Evolutionary conservation across 2,888 invertebrate species (phyloP), one percentile per base, ranked within the genome.

Genomic region (Lasioglossum lativentre): DNA sequence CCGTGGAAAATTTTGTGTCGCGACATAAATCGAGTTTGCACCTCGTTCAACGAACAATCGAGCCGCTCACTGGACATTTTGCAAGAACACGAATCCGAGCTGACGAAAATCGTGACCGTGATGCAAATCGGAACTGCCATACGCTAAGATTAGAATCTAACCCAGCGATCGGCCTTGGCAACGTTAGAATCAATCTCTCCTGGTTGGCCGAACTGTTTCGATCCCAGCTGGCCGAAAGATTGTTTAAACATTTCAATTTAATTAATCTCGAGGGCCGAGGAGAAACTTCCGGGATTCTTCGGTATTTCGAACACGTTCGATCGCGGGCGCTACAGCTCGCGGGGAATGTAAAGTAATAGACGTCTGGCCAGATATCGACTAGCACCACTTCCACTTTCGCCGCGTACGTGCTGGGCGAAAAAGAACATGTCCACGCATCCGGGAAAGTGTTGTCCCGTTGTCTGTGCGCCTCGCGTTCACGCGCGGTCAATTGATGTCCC

Each of bases 321-420:
- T 23, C 19, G 68, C 1, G 1, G 10, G 4, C 1, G 68, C 23
- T 1, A 10, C 68, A 10, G 3, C 66, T 38, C 34, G 66, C 4
- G 3, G 19, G 38, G 68, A 68, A 72, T 68, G 75, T 42, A 56
- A 70, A 80, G 34, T n/a, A 52, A 42, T 38, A 74, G 40, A 47
- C 59, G 78, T 34, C 78, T 73, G 73, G 52, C 66, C 73, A 78
- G 27, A 66, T 77, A 77, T 78, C 82, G 78, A 73, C 52, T 38
- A 10, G 73, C n/a, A 72, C 66, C 47, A 52, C 66, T 78, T 40
- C 47, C 78, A n/a, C 72, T 63, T 56, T 71, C 45, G n/a, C n/a
- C 34, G 45, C 10, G 45, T n/a, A 47, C 40, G 40, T 72, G 73
- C 40, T 5, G 23, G 14, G 16, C 52, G 77, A 16, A 70, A 75